Evolutionary conservation across 1,140 invertebrate species (phyloP), one percentile per base, ranked within the genome.

Genomic region (Cyrtorhinus lividipennis): DNA sequence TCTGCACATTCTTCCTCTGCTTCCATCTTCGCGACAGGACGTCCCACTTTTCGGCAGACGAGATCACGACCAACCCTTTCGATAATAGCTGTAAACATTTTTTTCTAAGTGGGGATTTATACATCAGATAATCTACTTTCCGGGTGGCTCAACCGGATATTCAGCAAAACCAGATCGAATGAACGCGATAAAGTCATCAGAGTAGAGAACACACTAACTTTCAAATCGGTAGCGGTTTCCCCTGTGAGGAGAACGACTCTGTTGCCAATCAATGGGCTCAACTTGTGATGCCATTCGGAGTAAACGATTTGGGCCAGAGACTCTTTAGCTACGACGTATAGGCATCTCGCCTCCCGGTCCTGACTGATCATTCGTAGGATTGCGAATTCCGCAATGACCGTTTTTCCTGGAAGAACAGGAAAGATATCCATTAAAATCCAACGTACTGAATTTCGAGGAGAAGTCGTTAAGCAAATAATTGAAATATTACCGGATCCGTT

Each of bases 41-140:
- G 75, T 99, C 96, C 97, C 97, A 99, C 69, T 97, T 95, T 68
- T 99, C 95, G 1, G 95, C 94, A 0, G 95, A 98, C 15, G 90
- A 90, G 60, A 99, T 87, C 5, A 99, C 88, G 23, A 99, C 85
- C 74, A 98, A 91, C 18, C 91, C 95, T 73, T 94, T 90, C 24
- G 87, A 88, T 1, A 92, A 73, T 12, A 69, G 58, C 66, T 53
- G 48, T 20, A 66, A 62, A 24, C n/a, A n/a, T n/a, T n/a, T n/a
- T n/a, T n/a, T n/a, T n/a, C n/a, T n/a, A n/a, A n/a, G n/a, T n/a
- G n/a, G n/a, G n/a, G n/a, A n/a, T n/a, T n/a, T n/a, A n/a, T n/a
- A n/a, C n/a, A n/a, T n/a, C n/a, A n/a, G n/a, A n/a, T n/a, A n/a
- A n/a, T n/a, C n/a, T n/a, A n/a, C n/a, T n/a, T n/a, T n/a, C n/a